These are phyloP conservation scores for Drosophila insularis DNA, from an alignment of 1,140 invertebrate genomes.

Conservation along the genomic window DNA sequence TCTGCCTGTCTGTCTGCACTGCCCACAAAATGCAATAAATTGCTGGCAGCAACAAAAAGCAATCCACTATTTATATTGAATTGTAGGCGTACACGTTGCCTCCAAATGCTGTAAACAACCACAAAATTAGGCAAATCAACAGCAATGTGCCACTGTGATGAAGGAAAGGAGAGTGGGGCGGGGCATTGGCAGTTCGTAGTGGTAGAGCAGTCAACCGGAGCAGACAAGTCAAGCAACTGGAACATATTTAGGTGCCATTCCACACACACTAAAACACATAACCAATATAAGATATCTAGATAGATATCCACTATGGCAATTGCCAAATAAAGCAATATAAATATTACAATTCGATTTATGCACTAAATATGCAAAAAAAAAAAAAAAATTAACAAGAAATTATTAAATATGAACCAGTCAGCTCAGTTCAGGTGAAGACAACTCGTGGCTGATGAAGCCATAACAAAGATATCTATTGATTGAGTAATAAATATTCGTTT, in stretches of 20 bases:
- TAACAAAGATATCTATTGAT: constrained; percentile 2
- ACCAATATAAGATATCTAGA: constrained; percentile 6
- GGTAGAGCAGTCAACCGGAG: constrained; percentile 10
- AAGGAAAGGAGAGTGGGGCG: not conserved
- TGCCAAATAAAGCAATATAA: constrained; percentile 48
- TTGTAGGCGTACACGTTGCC: constrained; percentile 70
- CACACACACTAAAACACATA: constrained; percentile 32
- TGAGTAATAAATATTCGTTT: no score
- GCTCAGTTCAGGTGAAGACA: not conserved
- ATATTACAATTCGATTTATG: constrained; percentile 42
- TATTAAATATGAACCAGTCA: constrained; percentile 26
- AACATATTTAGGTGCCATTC: constrained; percentile 46
- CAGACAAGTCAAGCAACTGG: constrained; percentile 50
- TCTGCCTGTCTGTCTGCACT: constrained; percentile 59
- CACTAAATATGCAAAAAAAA: constrained; percentile 28
- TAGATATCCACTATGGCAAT: constrained; percentile 26
- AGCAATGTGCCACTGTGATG: constrained; percentile 24
- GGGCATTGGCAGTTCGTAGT: not conserved
- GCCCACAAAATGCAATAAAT: constrained; percentile 77
- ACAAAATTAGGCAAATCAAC: constrained; percentile 76
- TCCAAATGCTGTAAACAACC: constrained; percentile 63
- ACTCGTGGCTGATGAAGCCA: not conserved
- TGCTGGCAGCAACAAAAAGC: constrained; percentile 39
- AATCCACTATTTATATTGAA: constrained; percentile 41
- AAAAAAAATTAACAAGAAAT: constrained; percentile 9